These are phyloP conservation scores for Onthophagus taurus DNA, from an alignment of 1,140 invertebrate genomes.

Conservation along the genomic window DNA sequence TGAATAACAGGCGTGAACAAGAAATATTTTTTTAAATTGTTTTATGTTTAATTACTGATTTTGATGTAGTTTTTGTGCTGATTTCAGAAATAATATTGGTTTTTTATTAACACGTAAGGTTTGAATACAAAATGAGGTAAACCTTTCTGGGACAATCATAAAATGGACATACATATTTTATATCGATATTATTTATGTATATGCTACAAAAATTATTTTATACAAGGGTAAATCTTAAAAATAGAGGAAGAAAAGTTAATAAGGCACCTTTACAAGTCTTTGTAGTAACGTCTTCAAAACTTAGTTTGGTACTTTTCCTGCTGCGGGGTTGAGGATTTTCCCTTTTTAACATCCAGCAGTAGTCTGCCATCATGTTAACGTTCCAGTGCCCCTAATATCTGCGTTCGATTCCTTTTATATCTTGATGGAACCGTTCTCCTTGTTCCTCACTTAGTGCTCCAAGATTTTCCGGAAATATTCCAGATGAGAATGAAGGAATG, in stretches of 20 bases:
- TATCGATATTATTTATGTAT: constrained; percentile 8
- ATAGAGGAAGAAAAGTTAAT: constrained; percentile 7
- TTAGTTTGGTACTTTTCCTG: constrained; percentile 6
- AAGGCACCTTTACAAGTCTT: constrained; percentile 9
- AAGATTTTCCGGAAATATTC: constrained; percentile 28
- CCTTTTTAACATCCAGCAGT: constrained; percentile 23
- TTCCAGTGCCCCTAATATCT: constrained; percentile 26
- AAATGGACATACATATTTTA: constrained; percentile 8
- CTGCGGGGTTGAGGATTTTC: constrained; percentile 6
- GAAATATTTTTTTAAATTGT: too few relatives aligned
- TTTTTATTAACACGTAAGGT: background rate
- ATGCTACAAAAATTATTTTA: constrained; percentile 3
- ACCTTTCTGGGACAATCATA: constrained; percentile 1
- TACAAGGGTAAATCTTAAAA: constrained; percentile 1
- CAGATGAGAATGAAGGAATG: constrained; percentile 27
- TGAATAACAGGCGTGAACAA: too few relatives aligned
- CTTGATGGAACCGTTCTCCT: constrained; percentile 30
- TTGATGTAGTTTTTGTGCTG: too few relatives aligned
- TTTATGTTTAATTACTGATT: too few relatives aligned
- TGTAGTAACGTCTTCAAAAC: constrained; percentile 8
- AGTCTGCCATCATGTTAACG: constrained; percentile 25
- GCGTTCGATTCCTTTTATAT: constrained; percentile 27
- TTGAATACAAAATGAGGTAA: constrained; percentile 7
- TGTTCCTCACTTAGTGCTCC: constrained; percentile 27
- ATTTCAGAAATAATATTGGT: too few relatives aligned